Percentiles rank a stretch among this genome's conserved stretches.
These are phyloP conservation scores for Theocolax elegans DNA, from an alignment of 1,140 invertebrate genomes.

Conservation along the genomic window DNA sequence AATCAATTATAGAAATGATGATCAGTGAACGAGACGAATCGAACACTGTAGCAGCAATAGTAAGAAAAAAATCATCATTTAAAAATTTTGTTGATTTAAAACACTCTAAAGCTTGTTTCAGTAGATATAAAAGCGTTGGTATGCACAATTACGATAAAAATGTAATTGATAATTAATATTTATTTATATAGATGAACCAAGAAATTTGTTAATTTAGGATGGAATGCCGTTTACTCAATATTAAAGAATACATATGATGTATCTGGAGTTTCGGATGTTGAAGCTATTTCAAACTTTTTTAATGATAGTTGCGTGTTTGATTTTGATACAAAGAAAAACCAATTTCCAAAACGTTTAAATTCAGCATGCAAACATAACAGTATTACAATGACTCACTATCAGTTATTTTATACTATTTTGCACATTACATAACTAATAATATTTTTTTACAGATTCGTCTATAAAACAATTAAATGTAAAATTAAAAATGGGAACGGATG, in stretches of 20 bases:
- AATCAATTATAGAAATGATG: conserved; percentile 76
- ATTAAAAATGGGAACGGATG: not conserved
- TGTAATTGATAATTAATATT: too few species aligned
- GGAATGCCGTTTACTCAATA: conserved; percentile 69
- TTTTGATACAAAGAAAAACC: conserved; percentile 43
- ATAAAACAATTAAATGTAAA: not conserved
- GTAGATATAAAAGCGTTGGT: conserved; percentile 74
- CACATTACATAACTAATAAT: not conserved
- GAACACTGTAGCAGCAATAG: conserved; percentile 77
- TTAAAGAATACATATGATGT: conserved; percentile 57
- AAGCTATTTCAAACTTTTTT: conserved; percentile 72
- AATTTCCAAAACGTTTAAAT: conserved; percentile 50
- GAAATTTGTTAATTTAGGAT: conserved; percentile 60
- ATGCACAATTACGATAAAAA: conserved; percentile 39
- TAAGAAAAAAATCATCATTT: conserved; percentile 71
- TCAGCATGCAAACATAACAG: conserved; percentile 44
- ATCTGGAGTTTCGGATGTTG: conserved; percentile 60
- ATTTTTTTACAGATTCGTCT: not conserved
- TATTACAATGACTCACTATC: too few species aligned
- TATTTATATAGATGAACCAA: conserved; percentile 59
- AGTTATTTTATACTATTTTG: not conserved
- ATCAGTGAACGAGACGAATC: conserved; percentile 71
- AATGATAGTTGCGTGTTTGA: conserved; percentile 71
- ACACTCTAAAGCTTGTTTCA: conserved; percentile 78
- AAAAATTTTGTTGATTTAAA: conserved; percentile 72